Evolutionary conservation across 2,797 vertebrate genomes (phyloP).

Genomic region (Micrastur ruficollis): DNA sequence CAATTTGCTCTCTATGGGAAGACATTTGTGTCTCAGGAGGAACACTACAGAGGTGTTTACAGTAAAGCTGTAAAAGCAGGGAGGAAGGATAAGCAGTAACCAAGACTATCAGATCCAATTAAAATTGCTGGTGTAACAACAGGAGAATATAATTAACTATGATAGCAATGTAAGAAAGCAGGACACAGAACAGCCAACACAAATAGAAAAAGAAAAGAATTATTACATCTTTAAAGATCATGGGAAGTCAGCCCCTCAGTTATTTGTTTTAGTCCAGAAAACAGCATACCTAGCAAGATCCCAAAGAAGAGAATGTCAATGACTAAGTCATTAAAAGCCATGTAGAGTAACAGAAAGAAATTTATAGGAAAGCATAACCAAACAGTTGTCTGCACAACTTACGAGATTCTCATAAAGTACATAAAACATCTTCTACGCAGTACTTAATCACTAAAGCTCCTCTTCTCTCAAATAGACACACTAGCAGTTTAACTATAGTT

Average conservation of each 20-base stretch:
- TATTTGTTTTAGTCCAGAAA: conserved; percentile 5
- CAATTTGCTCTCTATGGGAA: conserved; percentile 5
- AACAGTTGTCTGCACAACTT: neutral
- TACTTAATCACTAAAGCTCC: neutral
- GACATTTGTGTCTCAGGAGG: conserved; percentile 11
- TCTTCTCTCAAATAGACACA: neutral
- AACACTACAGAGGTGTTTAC: neutral
- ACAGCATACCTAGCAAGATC: neutral
- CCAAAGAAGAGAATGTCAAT: neutral
- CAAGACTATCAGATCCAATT: neutral
- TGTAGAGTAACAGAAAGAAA: neutral
- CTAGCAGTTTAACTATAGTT: neutral
- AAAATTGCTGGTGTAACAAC: neutral
- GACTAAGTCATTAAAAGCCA: neutral
- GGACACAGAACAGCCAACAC: neutral
- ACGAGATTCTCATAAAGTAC: neutral
- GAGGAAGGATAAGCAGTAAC: conserved; percentile 23
- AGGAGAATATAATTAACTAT: neutral
- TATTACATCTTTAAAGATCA: neutral
- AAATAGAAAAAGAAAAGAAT: neutral
- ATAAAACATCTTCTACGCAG: neutral
- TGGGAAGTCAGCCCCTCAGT: neutral
- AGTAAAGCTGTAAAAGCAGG: neutral
- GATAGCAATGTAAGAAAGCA: neutral
- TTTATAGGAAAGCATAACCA: neutral